phyloP scores from a whole-genome alignment of 2,113 vertebrate species.

The Zapornia atra region DNA sequence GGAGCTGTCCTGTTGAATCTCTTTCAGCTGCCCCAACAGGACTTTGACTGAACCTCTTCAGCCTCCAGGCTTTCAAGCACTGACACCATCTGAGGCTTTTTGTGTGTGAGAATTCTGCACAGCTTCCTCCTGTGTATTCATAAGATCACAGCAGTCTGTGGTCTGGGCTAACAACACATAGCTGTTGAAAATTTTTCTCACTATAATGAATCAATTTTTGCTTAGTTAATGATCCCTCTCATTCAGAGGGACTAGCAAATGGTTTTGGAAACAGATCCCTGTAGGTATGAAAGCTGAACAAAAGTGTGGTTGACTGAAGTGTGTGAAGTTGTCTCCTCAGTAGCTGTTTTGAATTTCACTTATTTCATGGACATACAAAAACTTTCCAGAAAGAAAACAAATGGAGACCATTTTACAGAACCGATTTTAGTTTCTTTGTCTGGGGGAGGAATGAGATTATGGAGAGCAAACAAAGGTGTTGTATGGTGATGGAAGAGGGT shows the following conservation, averaged over 20 bases:
- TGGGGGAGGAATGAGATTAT: neutral
- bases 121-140: slow-evolving; percentile 20
- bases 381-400: neutral
- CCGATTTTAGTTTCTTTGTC: neutral
- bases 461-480: neutral
- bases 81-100: neutral
- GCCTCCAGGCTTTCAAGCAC: neutral
- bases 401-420: neutral
- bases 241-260: neutral
- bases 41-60: neutral
- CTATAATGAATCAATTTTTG: slow-evolving; percentile 21
- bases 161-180: neutral
- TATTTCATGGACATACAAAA: slow-evolving; percentile 2
- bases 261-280: slow-evolving; percentile 4
- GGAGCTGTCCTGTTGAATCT: neutral
- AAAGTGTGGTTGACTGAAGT: neutral
- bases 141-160: slow-evolving; percentile 26
- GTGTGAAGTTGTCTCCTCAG: neutral
- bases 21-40: neutral
- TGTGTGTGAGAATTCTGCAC: neutral
- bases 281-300: neutral
- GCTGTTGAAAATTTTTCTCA: slow-evolving; percentile 5
- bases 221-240: slow-evolving; percentile 32
- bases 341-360: slow-evolving; percentile 21
- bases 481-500: neutral